phyloP scores from a whole-genome alignment of 2,113 vertebrate species.

The Brevimyrus niger region DNA sequence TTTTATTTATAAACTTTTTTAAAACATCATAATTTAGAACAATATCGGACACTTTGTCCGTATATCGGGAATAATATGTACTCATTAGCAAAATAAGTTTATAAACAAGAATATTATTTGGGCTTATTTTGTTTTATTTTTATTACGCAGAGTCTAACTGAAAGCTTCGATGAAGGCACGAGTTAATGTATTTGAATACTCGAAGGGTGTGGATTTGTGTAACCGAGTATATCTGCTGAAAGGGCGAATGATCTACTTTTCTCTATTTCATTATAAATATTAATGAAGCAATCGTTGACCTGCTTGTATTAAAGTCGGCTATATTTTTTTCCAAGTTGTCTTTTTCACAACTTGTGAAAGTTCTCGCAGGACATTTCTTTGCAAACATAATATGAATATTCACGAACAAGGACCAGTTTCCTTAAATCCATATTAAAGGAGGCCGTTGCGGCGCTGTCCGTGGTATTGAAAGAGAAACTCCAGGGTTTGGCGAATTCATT shows the following conservation, averaged over 20 bases:
- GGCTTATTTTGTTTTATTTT: neutral
- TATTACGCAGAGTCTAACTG: neutral
- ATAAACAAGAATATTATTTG: neutral
- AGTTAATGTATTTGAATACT: neutral
- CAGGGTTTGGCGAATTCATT: neutral
- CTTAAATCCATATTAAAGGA: neutral
- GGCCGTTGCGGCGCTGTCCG: slow-evolving; percentile 44
- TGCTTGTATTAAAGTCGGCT: neutral
- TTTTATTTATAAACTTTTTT: neutral
- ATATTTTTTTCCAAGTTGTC: neutral
- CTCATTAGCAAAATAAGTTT: neutral
- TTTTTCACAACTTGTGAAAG: neutral
- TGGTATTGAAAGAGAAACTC: slow-evolving; percentile 43
- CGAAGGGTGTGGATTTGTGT: neutral
- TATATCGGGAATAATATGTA: neutral
- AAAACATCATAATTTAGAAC: neutral
- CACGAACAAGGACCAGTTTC: neutral
- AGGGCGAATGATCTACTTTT: neutral
- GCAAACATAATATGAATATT: neutral
- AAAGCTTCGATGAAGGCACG: neutral
- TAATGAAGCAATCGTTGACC: neutral
- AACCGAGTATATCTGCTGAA: neutral
- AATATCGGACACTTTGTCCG: neutral
- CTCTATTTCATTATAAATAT: neutral
- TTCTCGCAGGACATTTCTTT: neutral